Conservation (phyloP, 2,113 vertebrate genomes). For the Marmota flaviventris region DNA sequence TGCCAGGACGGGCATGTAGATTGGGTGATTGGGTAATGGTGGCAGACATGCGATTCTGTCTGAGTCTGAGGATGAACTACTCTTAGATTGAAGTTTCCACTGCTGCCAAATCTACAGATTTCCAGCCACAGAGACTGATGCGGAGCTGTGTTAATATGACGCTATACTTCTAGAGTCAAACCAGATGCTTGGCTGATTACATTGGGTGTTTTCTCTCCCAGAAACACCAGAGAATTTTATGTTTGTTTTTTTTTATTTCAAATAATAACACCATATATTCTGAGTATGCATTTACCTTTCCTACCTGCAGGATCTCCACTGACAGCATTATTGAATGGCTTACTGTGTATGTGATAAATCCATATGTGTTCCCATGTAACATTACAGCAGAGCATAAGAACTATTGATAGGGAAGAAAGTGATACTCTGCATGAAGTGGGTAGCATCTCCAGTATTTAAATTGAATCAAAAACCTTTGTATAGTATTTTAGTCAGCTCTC, state of each 20-base stretch:
- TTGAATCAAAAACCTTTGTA: background rate
- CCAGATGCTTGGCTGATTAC: background rate
- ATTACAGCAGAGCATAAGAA: background rate
- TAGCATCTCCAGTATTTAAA: background rate
- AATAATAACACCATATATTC: background rate
- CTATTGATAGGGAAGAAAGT: background rate
- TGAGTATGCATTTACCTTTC: slow-evolving; percentile 17
- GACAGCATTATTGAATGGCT: background rate
- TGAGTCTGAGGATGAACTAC: background rate
- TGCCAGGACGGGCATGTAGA: background rate
- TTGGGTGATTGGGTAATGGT: background rate
- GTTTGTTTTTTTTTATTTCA: background rate
- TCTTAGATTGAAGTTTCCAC: background rate
- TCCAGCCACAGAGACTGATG: background rate
- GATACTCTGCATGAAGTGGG: background rate
- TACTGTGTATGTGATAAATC: background rate
- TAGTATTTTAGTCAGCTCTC: background rate
- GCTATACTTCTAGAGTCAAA: background rate
- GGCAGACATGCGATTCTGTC: background rate
- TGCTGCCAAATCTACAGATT: background rate
- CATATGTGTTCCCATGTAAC: background rate
- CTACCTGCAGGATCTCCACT: background rate
- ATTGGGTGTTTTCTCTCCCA: background rate
- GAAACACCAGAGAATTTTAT: background rate
- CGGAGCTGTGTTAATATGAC: background rate